Percentiles rank a stretch among this genome's conserved stretches.
Evolutionary conservation across 2,888 invertebrate species (phyloP).

Genomic region (Ischnura elegans): DNA sequence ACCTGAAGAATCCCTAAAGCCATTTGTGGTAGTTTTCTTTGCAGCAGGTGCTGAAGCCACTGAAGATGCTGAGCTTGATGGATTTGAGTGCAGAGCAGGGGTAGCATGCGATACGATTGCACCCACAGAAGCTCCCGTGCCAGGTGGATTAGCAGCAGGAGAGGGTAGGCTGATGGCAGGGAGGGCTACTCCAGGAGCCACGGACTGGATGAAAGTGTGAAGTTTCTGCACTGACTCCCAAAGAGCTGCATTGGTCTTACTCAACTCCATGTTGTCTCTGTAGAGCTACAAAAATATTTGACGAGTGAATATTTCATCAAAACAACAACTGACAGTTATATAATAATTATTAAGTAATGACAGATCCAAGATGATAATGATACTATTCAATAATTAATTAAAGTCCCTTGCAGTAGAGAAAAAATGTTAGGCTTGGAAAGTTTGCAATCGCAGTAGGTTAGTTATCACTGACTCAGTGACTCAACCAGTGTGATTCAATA

Average conservation of each 20-base stretch:
- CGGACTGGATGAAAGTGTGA: slow-evolving; percentile 82
- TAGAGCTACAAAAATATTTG: slow-evolving; percentile 76
- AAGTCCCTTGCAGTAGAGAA: no score
- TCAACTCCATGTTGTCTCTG: slow-evolving; percentile 84
- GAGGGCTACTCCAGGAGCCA: slow-evolving; percentile 82
- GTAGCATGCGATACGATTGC: neutral
- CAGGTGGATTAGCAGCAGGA: neutral
- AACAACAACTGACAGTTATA: no score
- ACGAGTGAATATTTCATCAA: neutral
- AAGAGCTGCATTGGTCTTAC: slow-evolving; percentile 81
- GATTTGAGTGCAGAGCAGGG: neutral
- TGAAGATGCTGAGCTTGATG: slow-evolving; percentile 52
- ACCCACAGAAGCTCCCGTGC: neutral
- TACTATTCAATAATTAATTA: no score
- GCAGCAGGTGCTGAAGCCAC: slow-evolving; percentile 24
- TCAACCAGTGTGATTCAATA: no score
- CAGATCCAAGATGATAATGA: no score
- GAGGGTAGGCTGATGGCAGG: slow-evolving; percentile 81
- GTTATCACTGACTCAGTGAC: no score
- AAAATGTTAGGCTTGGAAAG: no score
- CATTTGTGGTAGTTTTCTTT: slow-evolving; percentile 20
- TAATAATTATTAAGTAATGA: no score
- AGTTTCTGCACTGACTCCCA: slow-evolving; percentile 83
- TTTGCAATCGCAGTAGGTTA: no score
- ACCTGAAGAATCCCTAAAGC: slow-evolving; percentile 50